These are phyloP conservation scores for Epinephelus awoara DNA, from an alignment of 2,797 vertebrate genomes.

Conservation along the genomic window DNA sequence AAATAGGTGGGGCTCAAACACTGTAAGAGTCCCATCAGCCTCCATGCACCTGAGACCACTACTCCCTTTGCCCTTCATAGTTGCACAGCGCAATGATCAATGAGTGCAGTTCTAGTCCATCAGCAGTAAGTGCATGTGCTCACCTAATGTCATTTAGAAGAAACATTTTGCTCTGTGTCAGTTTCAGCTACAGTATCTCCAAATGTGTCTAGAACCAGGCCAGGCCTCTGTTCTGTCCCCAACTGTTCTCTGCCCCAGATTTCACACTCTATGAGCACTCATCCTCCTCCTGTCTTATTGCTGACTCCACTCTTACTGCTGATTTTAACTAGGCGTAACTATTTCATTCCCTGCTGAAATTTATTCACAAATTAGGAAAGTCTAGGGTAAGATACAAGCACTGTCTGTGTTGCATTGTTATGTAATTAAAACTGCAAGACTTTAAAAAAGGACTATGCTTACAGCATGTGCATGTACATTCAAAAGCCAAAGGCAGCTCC, in stretches of 20 bases:
- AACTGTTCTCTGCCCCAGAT: slow-evolving; percentile 66
- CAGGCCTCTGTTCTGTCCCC: slow-evolving; percentile 56
- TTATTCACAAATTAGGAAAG: neutral
- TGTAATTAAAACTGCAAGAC: neutral
- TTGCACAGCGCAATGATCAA: slow-evolving; percentile 25
- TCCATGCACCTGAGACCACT: slow-evolving; percentile 45
- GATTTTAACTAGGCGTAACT: neutral
- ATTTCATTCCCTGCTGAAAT: neutral
- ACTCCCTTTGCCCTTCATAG: slow-evolving; percentile 13
- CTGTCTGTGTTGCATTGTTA: neutral
- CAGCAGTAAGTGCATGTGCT: slow-evolving; percentile 29
- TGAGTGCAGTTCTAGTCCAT: slow-evolving; percentile 9
- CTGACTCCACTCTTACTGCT: neutral
- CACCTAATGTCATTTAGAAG: slow-evolving; percentile 24
- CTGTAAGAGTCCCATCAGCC: neutral
- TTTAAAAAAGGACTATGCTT: neutral
- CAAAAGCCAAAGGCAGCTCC: neutral
- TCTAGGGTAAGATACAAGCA: neutral
- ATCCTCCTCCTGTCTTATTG: too few relatives aligned
- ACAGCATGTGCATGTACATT: neutral
- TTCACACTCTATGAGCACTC: slow-evolving; percentile 9
- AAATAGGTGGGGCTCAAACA: slow-evolving; percentile 1
- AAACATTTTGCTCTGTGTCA: slow-evolving; percentile 37
- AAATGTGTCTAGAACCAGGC: slow-evolving; percentile 52
- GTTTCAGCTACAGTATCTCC: slow-evolving; percentile 26